phyloP scores from a whole-genome alignment of 2,797 vertebrate species.

The Apogon hyalosoma region DNA sequence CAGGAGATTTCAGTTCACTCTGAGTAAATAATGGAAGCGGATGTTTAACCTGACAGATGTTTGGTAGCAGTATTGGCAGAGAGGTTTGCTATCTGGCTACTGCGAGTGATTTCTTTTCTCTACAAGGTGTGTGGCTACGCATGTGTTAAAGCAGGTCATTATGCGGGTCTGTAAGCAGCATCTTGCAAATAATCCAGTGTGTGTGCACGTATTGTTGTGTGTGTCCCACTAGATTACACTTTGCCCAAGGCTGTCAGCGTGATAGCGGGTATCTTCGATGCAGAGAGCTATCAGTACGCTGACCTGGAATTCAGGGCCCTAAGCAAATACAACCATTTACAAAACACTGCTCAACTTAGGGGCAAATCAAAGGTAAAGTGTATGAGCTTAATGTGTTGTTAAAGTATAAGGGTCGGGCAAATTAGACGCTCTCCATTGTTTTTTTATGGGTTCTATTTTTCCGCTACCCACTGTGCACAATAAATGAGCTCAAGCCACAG shows the following conservation, averaged over 20 bases:
- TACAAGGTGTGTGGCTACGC: constrained; percentile 17
- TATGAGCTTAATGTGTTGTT: constrained; percentile 14
- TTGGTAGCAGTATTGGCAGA: constrained; percentile 15
- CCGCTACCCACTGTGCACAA: constrained; percentile 1
- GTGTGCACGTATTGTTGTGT: background rate
- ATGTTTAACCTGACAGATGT: constrained; percentile 35
- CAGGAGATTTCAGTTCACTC: constrained; percentile 21
- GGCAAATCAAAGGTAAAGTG: constrained; percentile 14
- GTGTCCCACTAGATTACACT: constrained; percentile 27
- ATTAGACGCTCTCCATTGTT: constrained; percentile 4
- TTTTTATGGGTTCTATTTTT: constrained; percentile 13
- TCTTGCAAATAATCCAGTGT: background rate
- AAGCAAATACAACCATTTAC: constrained; percentile 35
- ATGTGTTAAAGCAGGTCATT: constrained; percentile 24
- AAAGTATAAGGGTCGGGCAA: constrained; percentile 20
- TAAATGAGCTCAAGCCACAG: background rate
- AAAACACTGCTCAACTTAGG: constrained; percentile 27
- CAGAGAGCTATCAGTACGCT: constrained; percentile 37
- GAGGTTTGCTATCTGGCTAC: background rate
- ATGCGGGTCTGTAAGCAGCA: constrained; percentile 22
- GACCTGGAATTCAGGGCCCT: constrained; percentile 47
- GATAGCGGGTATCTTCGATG: constrained; percentile 34
- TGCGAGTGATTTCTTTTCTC: constrained; percentile 5
- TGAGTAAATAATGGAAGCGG: constrained; percentile 7
- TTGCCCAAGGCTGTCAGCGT: constrained; percentile 26